Conservation (phyloP, 1,140 invertebrate genomes). For the Archivesica marissinica region DNA sequence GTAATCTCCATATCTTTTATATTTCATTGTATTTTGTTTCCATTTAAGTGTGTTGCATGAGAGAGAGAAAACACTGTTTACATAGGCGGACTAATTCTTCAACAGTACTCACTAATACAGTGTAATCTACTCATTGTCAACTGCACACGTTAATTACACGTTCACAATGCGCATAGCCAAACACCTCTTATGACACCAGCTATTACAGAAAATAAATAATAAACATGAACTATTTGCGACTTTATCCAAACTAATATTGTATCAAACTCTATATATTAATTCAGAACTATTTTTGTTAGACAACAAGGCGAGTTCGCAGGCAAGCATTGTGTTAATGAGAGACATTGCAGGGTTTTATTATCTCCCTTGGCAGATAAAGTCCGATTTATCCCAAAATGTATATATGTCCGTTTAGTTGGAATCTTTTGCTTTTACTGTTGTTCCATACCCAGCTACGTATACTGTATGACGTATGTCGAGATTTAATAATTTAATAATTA, state of each 20-base stretch:
- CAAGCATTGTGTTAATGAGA: too few species aligned
- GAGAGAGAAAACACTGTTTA: slow-evolving; percentile 62
- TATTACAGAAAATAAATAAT: slow-evolving; percentile 33
- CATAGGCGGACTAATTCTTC: slow-evolving; percentile 19
- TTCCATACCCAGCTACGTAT: too few species aligned
- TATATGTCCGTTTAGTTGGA: too few species aligned
- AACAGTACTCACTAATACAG: slow-evolving; percentile 21
- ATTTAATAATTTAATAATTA: too few species aligned
- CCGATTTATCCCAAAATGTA: too few species aligned
- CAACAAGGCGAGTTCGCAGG: too few species aligned
- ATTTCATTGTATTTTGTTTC: background rate
- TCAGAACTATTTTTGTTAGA: background rate
- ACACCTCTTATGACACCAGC: slow-evolving; percentile 56
- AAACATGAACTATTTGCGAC: background rate
- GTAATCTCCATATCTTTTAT: background rate
- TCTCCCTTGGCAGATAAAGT: too few species aligned
- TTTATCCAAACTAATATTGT: slow-evolving; percentile 18
- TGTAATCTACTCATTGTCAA: slow-evolving; percentile 3
- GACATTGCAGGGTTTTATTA: too few species aligned
- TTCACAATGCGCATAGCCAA: slow-evolving; percentile 51
- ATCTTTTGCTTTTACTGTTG: too few species aligned
- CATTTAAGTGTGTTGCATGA: background rate
- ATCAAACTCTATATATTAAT: background rate
- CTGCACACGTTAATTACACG: slow-evolving; percentile 10
- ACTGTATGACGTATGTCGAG: too few species aligned